Base-by-base conservation (phyloP, 2,797 vertebrate species). In the Typhlichthys eigenmanni region DNA sequence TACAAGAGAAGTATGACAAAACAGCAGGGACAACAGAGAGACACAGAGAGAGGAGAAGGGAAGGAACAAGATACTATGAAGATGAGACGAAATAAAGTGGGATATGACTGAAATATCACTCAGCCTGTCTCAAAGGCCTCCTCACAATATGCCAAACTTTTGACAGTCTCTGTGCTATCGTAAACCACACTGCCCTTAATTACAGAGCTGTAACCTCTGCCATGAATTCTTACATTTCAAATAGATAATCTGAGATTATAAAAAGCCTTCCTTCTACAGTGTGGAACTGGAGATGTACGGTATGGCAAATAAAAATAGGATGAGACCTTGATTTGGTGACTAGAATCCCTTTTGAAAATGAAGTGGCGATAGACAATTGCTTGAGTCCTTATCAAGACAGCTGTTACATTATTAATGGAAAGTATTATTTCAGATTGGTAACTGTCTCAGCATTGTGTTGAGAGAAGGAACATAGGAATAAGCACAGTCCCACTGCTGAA, bases 191-290 rank as follows among this genome's bases (percentile, higher is more conserved):
- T 82, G 86, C 72, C 79, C 83, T 89, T 87, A 87, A 89, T 92
- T 90, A 90, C 88, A 68, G 81, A 85, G 80, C 82, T 58, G 51
- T 88, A 85, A 86, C 87, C 88, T 79, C 78, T 78, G 76, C 85
- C 81, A 82, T 85, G 90, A 89, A 90, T 86, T 87, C 79, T 85
- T 83, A 78, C 85, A 76, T 85, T 89, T 92, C 78, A 84, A 87
- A 89, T 81, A 79, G 80, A 85, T 89, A 89, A 90, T 91, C 81
- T 6, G 68, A 72, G 74, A 75, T 80, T 85, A 85, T 84, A 79
- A 85, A 85, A 76, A 48, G 70, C 82, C 80, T 76, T 79, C 88
- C 6, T 83, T 83, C 78, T 79, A 69, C 63, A 54, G 66, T 14
- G 62, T 70, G 70, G 77, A 71, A 72, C 73, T 72, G 72, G 69